Evolutionary conservation across 2,113 vertebrate species (phyloP).

Genomic region (Lichenostomus cassidix): DNA sequence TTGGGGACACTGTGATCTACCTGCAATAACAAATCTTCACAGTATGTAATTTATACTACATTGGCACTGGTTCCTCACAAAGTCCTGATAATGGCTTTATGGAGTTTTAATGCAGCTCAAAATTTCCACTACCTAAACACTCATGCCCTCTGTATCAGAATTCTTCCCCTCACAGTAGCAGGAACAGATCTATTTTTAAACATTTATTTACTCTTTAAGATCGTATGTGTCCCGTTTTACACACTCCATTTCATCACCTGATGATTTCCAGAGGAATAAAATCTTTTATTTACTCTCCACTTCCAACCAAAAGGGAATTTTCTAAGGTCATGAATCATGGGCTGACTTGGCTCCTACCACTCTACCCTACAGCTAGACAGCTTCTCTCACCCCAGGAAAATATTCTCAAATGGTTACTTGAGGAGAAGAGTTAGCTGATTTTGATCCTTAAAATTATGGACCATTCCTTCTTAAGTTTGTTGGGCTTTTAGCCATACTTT

Average conservation of each 20-base stretch:
- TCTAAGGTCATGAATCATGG: not conserved
- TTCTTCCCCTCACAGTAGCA: not conserved
- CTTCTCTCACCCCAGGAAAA: not conserved
- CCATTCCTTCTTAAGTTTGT: not conserved
- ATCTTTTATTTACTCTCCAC: not conserved
- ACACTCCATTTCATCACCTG: not conserved
- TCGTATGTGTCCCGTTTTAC: not conserved
- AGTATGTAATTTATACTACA: not conserved
- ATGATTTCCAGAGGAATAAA: conserved; percentile 25
- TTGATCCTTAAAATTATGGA: not conserved
- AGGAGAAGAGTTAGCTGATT: not conserved
- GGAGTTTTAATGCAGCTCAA: not conserved
- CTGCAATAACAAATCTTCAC: not conserved
- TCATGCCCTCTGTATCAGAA: not conserved
- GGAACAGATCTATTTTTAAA: conserved; percentile 8
- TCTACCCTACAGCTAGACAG: not conserved
- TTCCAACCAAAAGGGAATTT: not conserved
- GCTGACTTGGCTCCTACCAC: not conserved
- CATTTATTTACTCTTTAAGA: not conserved
- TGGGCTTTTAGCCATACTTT: not conserved
- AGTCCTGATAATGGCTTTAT: not conserved
- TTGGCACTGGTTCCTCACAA: not conserved
- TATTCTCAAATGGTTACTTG: not conserved
- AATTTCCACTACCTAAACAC: not conserved
- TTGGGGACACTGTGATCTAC: not conserved